Evolutionary conservation across 2,113 vertebrate genomes (phyloP).

Genomic region (Bothrops jararaca): DNA sequence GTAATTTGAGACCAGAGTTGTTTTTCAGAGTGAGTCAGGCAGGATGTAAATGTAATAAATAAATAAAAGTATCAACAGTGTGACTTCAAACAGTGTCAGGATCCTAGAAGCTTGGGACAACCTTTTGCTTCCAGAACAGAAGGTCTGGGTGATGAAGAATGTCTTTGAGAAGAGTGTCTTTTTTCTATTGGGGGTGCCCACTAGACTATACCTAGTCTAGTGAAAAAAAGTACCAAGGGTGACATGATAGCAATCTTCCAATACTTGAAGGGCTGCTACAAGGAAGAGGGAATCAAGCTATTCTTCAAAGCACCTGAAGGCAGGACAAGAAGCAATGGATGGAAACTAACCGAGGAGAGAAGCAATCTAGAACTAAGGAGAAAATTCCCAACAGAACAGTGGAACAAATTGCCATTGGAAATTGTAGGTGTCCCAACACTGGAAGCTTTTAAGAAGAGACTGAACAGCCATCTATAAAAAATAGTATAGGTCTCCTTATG

Average conservation of each 20-base stretch:
- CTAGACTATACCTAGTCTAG: not conserved
- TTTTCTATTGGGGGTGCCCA: too few relatives aligned
- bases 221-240: too few relatives aligned
- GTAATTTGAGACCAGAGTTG: not conserved
- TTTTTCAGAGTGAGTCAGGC: not conserved
- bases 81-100: not conserved
- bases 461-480: not conserved
- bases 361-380: not conserved
- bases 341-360: not conserved
- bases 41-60: too few relatives aligned
- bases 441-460: not conserved
- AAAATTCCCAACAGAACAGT: not conserved
- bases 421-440: not conserved
- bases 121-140: not conserved
- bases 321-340: not conserved
- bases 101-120: not conserved
- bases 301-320: not conserved
- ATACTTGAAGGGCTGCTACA: not conserved
- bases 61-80: not conserved
- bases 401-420: not conserved
- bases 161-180: not conserved
- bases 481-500: not conserved
- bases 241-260: not conserved
- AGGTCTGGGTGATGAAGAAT: not conserved
- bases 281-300: not conserved